Base-by-base conservation (phyloP, 2,113 vertebrate genomes). In the Oryzias javanicus region DNA sequence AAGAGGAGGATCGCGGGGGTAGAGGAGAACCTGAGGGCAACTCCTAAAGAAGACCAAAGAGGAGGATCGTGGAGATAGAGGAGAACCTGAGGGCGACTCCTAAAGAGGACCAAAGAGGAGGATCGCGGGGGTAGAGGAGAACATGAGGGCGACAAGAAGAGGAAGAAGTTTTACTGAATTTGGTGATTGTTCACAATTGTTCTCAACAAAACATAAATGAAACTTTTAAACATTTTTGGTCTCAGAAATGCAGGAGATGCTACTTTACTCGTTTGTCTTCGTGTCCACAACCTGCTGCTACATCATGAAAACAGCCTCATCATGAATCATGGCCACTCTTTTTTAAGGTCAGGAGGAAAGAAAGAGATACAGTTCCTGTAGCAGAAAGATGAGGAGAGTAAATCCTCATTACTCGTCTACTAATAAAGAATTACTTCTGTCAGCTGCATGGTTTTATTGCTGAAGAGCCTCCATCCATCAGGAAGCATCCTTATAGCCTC, bases 391-490 rank as follows among this genome's bases (percentile, higher is more conserved):
- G 70, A 59, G 46, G 64, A 62, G 47, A 65, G 20, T 91, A 87
- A 88, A 90, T 91, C 87, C 83, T 82, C 68, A 77, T 91, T 90
- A 88, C 14, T 6, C 83, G 84, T 85, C 81, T 66, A 59, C 83
- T 91, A 90, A 91, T 90, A 87, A 85, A 86, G 80, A 88, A 84
- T 89, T 87, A 81, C 76, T 74, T 84, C 74, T 58, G 44, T 79
- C 51, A 67, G 61, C 69, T 29, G 45, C 59, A 47, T 48, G 22
- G 79, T 86, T 88, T 84, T 85, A 85, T 85, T 86, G 78, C 84
- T 70, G 47, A 22, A 69, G 60, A 74, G 56, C 55, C 67, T 46
- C 76, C 76, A 78, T 89, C 75, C 57, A 78, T 86, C 84, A 83
- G 72, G 80, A 79, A 67, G 22, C 42, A 46, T 51, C 50, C 49